Percentiles rank a stretch among this genome's conserved stretches.
phyloP scores from a whole-genome alignment of 2,113 vertebrate genomes.

The Ahaetulla prasina region DNA sequence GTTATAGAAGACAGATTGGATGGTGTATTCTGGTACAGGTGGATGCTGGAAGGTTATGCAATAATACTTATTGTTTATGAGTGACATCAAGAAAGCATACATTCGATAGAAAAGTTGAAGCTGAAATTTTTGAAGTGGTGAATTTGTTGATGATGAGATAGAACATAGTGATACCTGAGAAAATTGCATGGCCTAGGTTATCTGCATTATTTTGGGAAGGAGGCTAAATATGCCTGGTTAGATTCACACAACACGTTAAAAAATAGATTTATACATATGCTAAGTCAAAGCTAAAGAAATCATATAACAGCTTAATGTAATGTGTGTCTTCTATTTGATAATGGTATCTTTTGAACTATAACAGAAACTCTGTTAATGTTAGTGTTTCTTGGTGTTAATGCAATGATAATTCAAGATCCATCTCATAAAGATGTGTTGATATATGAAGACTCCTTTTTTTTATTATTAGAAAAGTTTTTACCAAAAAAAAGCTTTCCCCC shows the following conservation, averaged over 20 bases:
- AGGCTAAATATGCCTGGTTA: neutral
- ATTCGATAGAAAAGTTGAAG: neutral
- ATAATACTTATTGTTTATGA: neutral
- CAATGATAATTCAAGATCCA: neutral
- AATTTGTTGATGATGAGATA: neutral
- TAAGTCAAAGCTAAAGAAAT: neutral
- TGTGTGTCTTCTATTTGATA: neutral
- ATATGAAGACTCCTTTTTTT: neutral
- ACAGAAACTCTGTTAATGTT: neutral
- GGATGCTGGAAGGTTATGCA: neutral
- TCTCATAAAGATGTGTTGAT: neutral
- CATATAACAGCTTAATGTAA: neutral
- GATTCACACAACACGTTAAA: neutral
- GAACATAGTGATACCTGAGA: neutral
- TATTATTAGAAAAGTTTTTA: no score
- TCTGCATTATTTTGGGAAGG: neutral
- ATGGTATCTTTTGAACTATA: neutral
- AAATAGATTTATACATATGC: neutral
- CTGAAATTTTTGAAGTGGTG: neutral
- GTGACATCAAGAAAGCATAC: neutral
- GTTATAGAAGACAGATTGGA: neutral
- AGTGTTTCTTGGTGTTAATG: neutral
- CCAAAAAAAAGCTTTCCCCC: no score
- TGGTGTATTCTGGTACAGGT: neutral
- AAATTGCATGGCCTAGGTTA: neutral